Evolutionary conservation across 2,888 invertebrate genomes (phyloP), one percentile per base, ranked within the genome.

Genomic region (Leptodirus hochenwartii): DNA sequence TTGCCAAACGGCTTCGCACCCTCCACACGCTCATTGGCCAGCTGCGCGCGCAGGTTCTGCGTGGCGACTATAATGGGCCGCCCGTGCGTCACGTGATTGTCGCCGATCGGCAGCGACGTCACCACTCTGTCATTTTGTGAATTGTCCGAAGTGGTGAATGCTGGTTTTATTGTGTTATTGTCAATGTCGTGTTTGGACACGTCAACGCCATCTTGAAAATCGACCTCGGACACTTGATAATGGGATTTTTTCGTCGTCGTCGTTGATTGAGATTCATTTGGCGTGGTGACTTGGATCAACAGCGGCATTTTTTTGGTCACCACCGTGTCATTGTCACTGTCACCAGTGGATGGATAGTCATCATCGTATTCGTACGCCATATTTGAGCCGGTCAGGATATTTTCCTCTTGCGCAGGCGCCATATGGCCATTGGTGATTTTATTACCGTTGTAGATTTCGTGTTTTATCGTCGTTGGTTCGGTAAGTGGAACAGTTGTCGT

Each of bases 61-160:
- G 51, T 52, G 3, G 54, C 47, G 5, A 53, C 50, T 26, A 55
- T 53, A 17, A 53, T 52, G 3, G 53, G 50, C 20, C 27, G 34
- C 11, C 30, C 30, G 15, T 34, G 34, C 6, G 30, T 34, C 3
- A 53, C 39, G 35, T 56, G 54, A 34, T 54, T 54, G 30, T 54
- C 53, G 4, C 56, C 56, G 8, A 58, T 35, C 5, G 57, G 58
- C 31, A 57, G 38, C 3, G 58, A 58, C 5, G 57, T 56, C 14
- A 54, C 51, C 38, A 49, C 45, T n/a, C n/a, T n/a, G n/a, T n/a
- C n/a, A n/a, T n/a, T n/a, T n/a, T n/a, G n/a, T n/a, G n/a, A n/a
- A n/a, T n/a, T n/a, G n/a, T n/a, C n/a, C n/a, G n/a, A n/a, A n/a
- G n/a, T n/a, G n/a, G n/a, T n/a, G n/a, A n/a, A n/a, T n/a, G n/a